Evolutionary conservation across 30 jellyfish, hydroid and myxozoan species (phyloP).

Genomic region (Chrysaora quinquecirrha): DNA sequence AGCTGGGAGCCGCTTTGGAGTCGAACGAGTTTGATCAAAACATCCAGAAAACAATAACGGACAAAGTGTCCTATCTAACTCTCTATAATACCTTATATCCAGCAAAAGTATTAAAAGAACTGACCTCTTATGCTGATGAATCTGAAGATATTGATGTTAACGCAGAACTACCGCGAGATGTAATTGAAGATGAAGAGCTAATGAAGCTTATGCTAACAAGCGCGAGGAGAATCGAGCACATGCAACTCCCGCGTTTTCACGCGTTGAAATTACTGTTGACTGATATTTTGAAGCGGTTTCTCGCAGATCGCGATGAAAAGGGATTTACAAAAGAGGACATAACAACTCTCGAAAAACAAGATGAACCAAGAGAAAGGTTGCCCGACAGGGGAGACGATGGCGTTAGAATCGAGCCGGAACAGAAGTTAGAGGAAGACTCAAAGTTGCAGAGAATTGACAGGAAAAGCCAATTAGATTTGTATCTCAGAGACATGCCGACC

Average conservation of each 20-base stretch:
- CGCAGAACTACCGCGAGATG: constrained; percentile 45
- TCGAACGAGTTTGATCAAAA: constrained; percentile 1
- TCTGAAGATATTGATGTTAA: background rate
- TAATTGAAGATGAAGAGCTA: constrained; percentile 27
- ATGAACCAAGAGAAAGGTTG: background rate
- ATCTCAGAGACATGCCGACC: constrained; percentile 33
- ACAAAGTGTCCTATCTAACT: constrained; percentile 38
- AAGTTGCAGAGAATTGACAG: background rate
- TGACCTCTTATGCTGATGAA: background rate
- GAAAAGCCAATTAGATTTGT: background rate
- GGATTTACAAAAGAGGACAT: too few species aligned
- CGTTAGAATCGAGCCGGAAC: background rate
- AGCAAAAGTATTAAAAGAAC: constrained; percentile 37
- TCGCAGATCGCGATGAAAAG: background rate
- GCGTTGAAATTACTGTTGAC: constrained; percentile 38
- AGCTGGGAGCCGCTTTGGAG: background rate
- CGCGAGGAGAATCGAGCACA: constrained; percentile 69
- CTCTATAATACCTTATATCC: constrained; percentile 46
- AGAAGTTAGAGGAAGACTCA: background rate
- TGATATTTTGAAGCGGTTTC: constrained; percentile 19
- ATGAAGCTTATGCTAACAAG: constrained; percentile 48
- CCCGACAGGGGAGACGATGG: background rate
- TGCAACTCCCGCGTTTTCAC: constrained; percentile 86
- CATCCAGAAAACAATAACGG: background rate
- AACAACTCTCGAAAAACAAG: too few species aligned